These are phyloP conservation scores for Eudemis profundana DNA, from an alignment of 2,888 invertebrate species.

Conservation along the genomic window DNA sequence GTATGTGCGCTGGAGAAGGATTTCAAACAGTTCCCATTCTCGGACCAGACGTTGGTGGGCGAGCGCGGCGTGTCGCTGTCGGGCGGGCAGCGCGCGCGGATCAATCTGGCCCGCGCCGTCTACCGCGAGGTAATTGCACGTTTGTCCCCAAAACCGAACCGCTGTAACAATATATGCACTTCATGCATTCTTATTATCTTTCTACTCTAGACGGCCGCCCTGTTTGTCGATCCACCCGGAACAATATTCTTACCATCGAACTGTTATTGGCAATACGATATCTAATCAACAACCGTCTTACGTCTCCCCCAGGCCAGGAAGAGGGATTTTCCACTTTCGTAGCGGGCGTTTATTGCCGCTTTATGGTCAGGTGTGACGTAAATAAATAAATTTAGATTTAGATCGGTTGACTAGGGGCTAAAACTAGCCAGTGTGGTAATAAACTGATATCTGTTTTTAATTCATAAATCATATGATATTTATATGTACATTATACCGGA, in stretches of 20 bases:
- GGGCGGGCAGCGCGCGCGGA: slow-evolving; percentile 90
- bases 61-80: slow-evolving; percentile 89
- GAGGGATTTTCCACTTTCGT: too few relatives aligned
- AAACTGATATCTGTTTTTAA: too few relatives aligned
- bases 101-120: slow-evolving; percentile 86
- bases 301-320: too few relatives aligned
- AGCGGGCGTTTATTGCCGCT: too few relatives aligned
- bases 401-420: too few relatives aligned
- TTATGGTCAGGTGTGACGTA: too few relatives aligned
- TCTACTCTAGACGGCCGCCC: background rate
- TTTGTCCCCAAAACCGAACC: background rate
- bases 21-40: slow-evolving; percentile 86
- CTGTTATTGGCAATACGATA: background rate
- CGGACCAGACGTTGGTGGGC: slow-evolving; percentile 89
- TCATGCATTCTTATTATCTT: background rate
- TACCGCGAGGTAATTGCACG: slow-evolving; percentile 74
- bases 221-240: background rate
- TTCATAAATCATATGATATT: too few relatives aligned
- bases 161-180: background rate
- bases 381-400: too few relatives aligned
- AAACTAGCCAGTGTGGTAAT: too few relatives aligned
- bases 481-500: too few relatives aligned
- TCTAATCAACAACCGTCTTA: too few relatives aligned
- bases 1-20: slow-evolving; percentile 84
- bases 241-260: background rate